Evolutionary conservation across 1,140 invertebrate species (phyloP).

Genomic region (Magallana gigas): DNA sequence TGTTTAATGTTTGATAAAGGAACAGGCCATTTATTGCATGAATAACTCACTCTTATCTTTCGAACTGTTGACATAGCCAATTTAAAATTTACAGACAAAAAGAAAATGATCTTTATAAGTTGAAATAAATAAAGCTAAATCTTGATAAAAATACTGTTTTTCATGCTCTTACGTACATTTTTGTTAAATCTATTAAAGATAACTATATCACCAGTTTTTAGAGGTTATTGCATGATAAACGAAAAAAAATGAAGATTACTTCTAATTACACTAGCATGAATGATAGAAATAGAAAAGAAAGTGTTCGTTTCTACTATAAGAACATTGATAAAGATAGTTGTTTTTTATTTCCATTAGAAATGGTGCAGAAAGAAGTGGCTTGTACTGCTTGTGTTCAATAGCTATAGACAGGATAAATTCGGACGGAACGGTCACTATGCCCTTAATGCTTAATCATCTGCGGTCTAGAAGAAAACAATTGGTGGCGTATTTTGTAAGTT

Average conservation of each 20-base stretch:
- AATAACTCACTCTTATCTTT: background rate
- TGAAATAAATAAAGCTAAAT: background rate
- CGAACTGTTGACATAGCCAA: too few species aligned
- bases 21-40: background rate
- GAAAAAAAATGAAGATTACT: background rate
- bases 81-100: background rate
- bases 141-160: too few species aligned
- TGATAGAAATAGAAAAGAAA: too few species aligned
- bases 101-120: background rate
- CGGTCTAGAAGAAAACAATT: slow-evolving; percentile 46
- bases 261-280: background rate
- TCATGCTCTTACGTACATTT: too few species aligned
- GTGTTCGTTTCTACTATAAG: background rate
- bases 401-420: slow-evolving; percentile 54
- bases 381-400: slow-evolving; percentile 55
- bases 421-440: slow-evolving; percentile 55
- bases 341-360: slow-evolving; percentile 46
- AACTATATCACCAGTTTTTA: too few species aligned
- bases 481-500: slow-evolving; percentile 50
- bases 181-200: too few species aligned
- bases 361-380: slow-evolving; percentile 59
- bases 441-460: slow-evolving; percentile 57
- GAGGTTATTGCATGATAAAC: too few species aligned
- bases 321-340: background rate
- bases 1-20: background rate